Base-by-base conservation (phyloP, 2,888 invertebrate species). In the Acrobasis consociella region DNA sequence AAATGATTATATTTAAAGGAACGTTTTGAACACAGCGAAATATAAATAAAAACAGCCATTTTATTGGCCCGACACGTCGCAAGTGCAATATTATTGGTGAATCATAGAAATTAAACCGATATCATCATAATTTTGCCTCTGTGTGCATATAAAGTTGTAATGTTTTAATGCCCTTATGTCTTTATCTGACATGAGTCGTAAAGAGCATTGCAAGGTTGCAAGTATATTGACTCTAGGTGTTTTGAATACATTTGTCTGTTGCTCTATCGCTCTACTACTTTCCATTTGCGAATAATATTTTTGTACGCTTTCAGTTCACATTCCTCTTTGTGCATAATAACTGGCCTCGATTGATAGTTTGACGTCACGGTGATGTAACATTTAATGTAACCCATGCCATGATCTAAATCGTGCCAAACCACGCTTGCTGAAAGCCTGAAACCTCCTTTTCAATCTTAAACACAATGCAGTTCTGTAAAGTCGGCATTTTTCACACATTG, bases 161-260 rank as follows among this genome's bases (percentile, higher is more conserved):
- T 86, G 83, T 87, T 86, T 87, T 85, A 87, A 86, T 87, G 85
- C 84, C 84, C 86, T 81, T 87, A 87, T 84, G 85, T 85, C 85
- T 90, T 89, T 91, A 91, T 91, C 91, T 87, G 89, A 86, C 87
- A 81, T 78, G 80, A 87, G 84, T 87, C 82, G 82, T 87, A 87
- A 87, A 91, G 91, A 91, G 82, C 91, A 80, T 82, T 83, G 91
- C 89, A 91, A 91, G 91, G 91, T 91, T 91, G 91, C 81, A 84
- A 87, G 91, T 88, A 86, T 91, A 88, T 91, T 91, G 91, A 91
- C 91, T 86, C 83, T 86, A 81, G 65, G 78, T 87, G 83, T 86
- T 85, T 86, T 87, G 85, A 87, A 88, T 88, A 86, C 79, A 77
- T 85, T 86, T 90, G 89, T 89, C 87, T 83, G 77, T 75, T 81